Percentiles rank a stretch among this genome's conserved stretches.
Evolutionary conservation across 1,140 invertebrate genomes (phyloP).

Genomic region (Pachyrhynchus sulphureomaculatus): DNA sequence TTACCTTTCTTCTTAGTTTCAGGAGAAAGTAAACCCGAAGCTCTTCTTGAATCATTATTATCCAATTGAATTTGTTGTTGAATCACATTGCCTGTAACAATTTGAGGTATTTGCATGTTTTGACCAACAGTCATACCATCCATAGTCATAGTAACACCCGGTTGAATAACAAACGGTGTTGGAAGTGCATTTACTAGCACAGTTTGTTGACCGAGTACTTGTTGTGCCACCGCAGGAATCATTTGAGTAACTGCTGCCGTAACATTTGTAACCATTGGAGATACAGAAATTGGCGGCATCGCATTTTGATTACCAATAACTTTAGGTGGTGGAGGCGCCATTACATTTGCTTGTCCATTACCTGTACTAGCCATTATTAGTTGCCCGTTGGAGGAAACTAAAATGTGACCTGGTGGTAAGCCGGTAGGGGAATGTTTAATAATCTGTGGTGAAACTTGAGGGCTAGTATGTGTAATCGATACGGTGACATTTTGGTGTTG

Average conservation of each 20-base stretch:
- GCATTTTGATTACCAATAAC: conserved; percentile 57
- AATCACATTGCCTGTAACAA: conserved; percentile 66
- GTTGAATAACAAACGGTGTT: conserved; percentile 77
- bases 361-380: conserved; percentile 63
- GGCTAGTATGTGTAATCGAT: conserved; percentile 33
- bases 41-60: conserved; percentile 51
- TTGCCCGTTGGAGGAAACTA: conserved; percentile 73
- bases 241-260: conserved; percentile 69
- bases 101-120: conserved; percentile 66
- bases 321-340: conserved; percentile 69
- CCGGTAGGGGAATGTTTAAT: conserved; percentile 54
- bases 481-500: conserved; percentile 36
- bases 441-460: conserved; percentile 45
- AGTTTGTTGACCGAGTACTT: conserved; percentile 71
- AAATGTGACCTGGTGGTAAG: conserved; percentile 67
- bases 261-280: conserved; percentile 69
- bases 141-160: conserved; percentile 66
- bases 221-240: conserved; percentile 61
- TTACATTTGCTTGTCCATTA: conserved; percentile 57
- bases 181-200: conserved; percentile 81
- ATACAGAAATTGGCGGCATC: conserved; percentile 67
- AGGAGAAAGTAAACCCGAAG: conserved; percentile 63
- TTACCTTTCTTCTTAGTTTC: conserved; percentile 71
- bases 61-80: conserved; percentile 57
- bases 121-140: conserved; percentile 68